Evolutionary conservation across 1,140 invertebrate species (phyloP).

Genomic region (Pseudobourletiella spinata): DNA sequence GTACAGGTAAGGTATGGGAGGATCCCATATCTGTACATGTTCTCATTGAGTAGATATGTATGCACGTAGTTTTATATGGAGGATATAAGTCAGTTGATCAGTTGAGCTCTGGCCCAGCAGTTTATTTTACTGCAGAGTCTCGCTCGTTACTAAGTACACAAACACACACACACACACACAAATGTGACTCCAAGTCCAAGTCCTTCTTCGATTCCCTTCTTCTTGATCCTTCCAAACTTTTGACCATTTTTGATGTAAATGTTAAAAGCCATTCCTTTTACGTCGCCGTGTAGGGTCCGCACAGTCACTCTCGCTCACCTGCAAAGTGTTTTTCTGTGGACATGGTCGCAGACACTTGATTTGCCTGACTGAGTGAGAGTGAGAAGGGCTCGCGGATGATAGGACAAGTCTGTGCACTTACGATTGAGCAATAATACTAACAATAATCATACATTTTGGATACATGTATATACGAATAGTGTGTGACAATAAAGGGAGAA

Average conservation of each 20-base stretch:
- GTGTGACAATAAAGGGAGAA: too few relatives aligned
- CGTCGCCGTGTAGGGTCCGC: neutral
- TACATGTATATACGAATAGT: too few relatives aligned
- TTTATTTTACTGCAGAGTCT: neutral
- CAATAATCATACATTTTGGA: too few relatives aligned
- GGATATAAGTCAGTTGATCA: neutral
- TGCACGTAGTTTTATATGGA: neutral
- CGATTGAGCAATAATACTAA: too few relatives aligned
- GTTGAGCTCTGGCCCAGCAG: neutral
- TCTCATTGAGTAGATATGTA: neutral
- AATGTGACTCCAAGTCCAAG: neutral
- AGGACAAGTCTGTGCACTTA: neutral
- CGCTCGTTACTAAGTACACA: too few relatives aligned
- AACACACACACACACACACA: too few relatives aligned
- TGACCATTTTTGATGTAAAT: neutral
- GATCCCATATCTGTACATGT: too few relatives aligned
- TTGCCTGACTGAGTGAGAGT: too few relatives aligned
- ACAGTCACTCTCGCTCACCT: neutral
- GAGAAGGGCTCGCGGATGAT: too few relatives aligned
- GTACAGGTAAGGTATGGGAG: too few relatives aligned
- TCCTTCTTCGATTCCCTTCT: neutral
- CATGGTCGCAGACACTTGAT: too few relatives aligned
- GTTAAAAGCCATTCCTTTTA: neutral
- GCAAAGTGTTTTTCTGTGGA: too few relatives aligned
- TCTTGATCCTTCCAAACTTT: slow-evolving; percentile 1